These are phyloP conservation scores for Stegastes partitus DNA, from an alignment of 2,113 vertebrate species.

Conservation along the genomic window DNA sequence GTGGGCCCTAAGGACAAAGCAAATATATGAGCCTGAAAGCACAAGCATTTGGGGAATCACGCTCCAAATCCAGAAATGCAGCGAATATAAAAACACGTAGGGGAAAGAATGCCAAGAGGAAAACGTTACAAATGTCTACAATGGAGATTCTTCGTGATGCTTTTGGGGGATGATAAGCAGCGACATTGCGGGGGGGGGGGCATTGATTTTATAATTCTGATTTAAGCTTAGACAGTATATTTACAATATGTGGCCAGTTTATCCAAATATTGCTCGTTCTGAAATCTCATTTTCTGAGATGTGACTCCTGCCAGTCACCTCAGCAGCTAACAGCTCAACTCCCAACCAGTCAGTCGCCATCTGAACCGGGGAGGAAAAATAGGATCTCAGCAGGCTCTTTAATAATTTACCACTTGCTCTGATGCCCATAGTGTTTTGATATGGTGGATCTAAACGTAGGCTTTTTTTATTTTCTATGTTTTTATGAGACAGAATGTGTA, in stretches of 20 bases:
- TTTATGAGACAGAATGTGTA: background rate
- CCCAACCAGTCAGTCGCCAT: background rate
- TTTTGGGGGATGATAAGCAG: background rate
- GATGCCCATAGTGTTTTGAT: background rate
- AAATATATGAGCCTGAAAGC: background rate
- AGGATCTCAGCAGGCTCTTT: background rate
- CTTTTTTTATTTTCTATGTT: background rate
- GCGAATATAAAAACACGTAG: background rate
- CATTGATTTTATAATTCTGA: background rate
- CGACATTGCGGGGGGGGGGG: background rate
- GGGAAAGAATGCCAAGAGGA: background rate
- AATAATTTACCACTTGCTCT: background rate
- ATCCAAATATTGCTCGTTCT: background rate
- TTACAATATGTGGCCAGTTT: background rate
- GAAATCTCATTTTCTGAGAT: background rate
- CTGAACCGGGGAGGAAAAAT: too few relatives aligned
- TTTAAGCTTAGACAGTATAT: background rate
- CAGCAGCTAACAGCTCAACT: background rate
- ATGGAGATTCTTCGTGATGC: background rate
- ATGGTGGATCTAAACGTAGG: background rate
- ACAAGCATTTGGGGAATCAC: background rate
- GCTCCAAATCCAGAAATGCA: background rate
- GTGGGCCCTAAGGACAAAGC: background rate
- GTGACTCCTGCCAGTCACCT: background rate
- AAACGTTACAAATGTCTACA: background rate